A percentile compares a stretch with the other conserved stretches of the same genome.
Evolutionary conservation across 2,113 vertebrate genomes (phyloP).

Genomic region (Phodopus roborovskii): DNA sequence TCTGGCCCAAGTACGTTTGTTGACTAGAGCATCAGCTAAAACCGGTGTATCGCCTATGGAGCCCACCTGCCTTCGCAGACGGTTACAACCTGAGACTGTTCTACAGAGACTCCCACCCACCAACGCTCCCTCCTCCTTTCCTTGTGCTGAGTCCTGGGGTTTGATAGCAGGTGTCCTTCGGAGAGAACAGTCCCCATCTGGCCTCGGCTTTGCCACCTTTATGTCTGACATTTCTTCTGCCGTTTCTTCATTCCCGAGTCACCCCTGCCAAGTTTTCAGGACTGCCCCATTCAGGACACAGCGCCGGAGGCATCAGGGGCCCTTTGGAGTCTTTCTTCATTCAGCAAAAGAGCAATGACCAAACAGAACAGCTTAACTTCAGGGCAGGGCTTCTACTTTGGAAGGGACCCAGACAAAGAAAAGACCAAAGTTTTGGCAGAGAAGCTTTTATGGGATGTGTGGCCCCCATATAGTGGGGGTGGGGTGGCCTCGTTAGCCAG

Average conservation of each 20-base stretch:
- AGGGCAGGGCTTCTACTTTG: neutral
- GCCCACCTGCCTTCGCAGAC: neutral
- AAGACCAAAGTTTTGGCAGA: neutral
- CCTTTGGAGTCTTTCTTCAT: neutral
- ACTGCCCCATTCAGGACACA: neutral
- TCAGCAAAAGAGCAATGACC: neutral
- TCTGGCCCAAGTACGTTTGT: neutral
- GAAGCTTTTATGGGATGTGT: neutral
- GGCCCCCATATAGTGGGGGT: neutral
- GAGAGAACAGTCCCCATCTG: neutral
- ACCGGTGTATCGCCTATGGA: neutral
- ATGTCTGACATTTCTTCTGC: neutral
- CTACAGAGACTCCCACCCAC: neutral
- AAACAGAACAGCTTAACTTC: neutral
- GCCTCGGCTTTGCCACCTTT: neutral
- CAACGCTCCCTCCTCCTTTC: neutral
- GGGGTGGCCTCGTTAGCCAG: neutral
- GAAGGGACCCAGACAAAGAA: neutral
- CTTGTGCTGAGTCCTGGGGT: neutral
- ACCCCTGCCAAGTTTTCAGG: neutral
- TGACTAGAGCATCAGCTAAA: neutral
- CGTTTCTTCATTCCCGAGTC: too few relatives aligned
- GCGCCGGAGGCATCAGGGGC: neutral
- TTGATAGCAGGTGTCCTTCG: too few relatives aligned
- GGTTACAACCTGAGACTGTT: neutral